Base-by-base conservation (phyloP, 2,888 invertebrate species). In the Ormyrus pomaceus region DNA sequence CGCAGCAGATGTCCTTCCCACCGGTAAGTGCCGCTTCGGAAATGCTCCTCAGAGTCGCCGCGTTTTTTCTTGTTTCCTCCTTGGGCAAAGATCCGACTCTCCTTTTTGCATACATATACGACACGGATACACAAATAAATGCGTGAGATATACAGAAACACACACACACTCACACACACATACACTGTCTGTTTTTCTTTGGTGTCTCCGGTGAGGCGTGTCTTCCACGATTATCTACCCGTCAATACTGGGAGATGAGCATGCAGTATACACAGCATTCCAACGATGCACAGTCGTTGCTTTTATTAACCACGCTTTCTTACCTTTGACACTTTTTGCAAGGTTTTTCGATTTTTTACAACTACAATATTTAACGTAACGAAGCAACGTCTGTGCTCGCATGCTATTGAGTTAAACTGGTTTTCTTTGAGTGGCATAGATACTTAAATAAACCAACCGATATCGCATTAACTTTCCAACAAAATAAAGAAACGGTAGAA, bases 1-100 rank as follows among this genome's bases (percentile, higher is more conserved):
- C 89, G 56, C 91, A 91, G 82, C 91, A 90, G 84, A 92, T 94
- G 92, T 92, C 93, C 85, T 94, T 94, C 90, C 94, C 93, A 89
- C 93, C 93, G 89, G 94, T 94, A 91, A 92, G 92, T 87, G 9
- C 19, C 34, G 13, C 19, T 13, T 59, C 19, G 1, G 53, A 70
- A 19, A 56, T 19, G 9, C 59, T 61, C 13, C 19, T 45, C 9
- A 10, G 13, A 53, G 13, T 8, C 51, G 66, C 61, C 34, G 61
- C 10, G n/a, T 19, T 53, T 70, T 34, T 70, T 69, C 46, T 75
- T 48, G 19, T 13, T 34, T 62, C 10, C 61, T 66, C 34, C 58
- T 19, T 59, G 64, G 19, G 69, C 56, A 62, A n/a, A 53, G 48
- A 62, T 58, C 51, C 50, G 69, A 34, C 53, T 9, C 34, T 48